phyloP scores from a whole-genome alignment of 1,140 invertebrate genomes.

The Lucilia sericata region DNA sequence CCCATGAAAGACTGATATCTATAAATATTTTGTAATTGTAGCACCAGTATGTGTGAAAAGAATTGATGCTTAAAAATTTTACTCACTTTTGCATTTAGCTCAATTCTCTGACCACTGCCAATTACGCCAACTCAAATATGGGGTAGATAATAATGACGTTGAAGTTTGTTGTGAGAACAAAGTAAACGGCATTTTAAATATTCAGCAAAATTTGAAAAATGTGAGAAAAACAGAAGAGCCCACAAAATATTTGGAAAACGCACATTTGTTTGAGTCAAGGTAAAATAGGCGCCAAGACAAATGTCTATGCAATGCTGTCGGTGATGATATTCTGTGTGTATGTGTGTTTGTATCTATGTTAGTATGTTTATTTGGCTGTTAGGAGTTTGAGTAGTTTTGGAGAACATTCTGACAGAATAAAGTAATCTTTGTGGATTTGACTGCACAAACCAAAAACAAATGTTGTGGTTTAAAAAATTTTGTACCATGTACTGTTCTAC shows the following conservation, averaged over 20 bases:
- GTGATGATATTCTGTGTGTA: neutral
- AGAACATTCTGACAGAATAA: neutral
- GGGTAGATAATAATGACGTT: neutral
- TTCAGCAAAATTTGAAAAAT: neutral
- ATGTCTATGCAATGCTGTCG: neutral
- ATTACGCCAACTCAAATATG: too few species aligned
- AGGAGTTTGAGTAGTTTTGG: neutral
- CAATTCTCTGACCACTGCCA: too few species aligned
- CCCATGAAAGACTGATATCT: too few species aligned
- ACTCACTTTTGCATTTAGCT: too few species aligned
- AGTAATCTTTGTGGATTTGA: conserved; percentile 18
- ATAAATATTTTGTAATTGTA: too few species aligned
- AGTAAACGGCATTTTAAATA: neutral
- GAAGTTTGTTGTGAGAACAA: neutral
- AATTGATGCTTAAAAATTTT: too few species aligned
- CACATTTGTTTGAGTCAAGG: neutral
- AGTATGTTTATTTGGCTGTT: neutral
- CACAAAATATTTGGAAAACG: neutral
- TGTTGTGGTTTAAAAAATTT: conserved; percentile 15
- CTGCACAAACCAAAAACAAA: conserved; percentile 18
- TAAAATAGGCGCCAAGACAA: conserved; percentile 15
- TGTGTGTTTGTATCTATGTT: too few species aligned
- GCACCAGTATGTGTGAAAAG: too few species aligned
- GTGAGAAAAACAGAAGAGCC: neutral
- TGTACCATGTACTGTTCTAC: neutral